Evolutionary conservation across 1,140 invertebrate genomes (phyloP).

Genomic region (Cydia pomonella): DNA sequence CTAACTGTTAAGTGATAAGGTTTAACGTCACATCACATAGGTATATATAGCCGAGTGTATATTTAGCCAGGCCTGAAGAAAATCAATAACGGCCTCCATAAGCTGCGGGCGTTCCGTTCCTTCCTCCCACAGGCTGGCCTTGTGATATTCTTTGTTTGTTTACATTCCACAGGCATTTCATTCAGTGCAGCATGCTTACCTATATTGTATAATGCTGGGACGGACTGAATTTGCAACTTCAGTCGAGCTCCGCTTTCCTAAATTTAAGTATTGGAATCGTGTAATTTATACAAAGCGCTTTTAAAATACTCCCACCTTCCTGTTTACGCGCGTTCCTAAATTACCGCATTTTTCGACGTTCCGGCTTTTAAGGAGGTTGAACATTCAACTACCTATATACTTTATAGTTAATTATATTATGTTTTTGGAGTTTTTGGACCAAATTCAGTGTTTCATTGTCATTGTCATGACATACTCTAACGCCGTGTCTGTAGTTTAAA

Average conservation of each 20-base stretch:
- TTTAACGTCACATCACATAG: slow-evolving; percentile 32
- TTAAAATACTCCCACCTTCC: background rate
- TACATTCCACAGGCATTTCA: slow-evolving; percentile 60
- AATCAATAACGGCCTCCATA: slow-evolving; percentile 50
- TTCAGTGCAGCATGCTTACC: slow-evolving; percentile 50
- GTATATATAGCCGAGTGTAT: slow-evolving; percentile 36
- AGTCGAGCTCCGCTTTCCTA: background rate
- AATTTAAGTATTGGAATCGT: background rate
- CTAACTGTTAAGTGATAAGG: slow-evolving; percentile 27
- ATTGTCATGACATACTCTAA: too few relatives aligned
- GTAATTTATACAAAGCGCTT: background rate
- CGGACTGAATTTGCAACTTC: background rate
- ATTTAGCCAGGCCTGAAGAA: slow-evolving; percentile 44
- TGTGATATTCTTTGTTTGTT: slow-evolving; percentile 49
- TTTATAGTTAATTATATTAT: too few relatives aligned
- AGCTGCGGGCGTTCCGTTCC: slow-evolving; percentile 38
- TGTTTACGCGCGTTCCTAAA: slow-evolving; percentile 5
- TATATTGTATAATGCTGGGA: slow-evolving; percentile 16
- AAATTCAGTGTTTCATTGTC: too few relatives aligned
- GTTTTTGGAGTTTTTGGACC: too few relatives aligned
- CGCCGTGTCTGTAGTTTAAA: too few relatives aligned
- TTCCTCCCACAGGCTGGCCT: slow-evolving; percentile 32
- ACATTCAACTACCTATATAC: too few relatives aligned
- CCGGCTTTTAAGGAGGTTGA: background rate
- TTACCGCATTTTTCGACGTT: background rate